Percentiles rank a stretch among this genome's conserved stretches.
Evolutionary conservation across 1,140 invertebrate species (phyloP).

Genomic region (Zophobas morio): DNA sequence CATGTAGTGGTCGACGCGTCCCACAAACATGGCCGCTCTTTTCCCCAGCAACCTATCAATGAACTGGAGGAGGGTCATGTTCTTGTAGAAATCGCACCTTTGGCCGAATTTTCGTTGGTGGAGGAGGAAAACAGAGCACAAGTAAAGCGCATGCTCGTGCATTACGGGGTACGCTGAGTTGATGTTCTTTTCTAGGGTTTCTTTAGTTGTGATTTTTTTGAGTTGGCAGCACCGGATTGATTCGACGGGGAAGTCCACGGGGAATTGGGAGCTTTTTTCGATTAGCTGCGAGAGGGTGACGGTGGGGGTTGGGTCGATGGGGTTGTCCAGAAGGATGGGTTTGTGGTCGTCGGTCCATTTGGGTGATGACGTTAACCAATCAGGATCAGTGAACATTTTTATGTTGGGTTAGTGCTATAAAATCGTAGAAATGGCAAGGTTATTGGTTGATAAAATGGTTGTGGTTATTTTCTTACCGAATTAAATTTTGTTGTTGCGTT

Average conservation of each 20-base stretch:
- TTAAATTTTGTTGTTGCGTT: too few relatives aligned
- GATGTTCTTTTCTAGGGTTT: slow-evolving; percentile 65
- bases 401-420: too few relatives aligned
- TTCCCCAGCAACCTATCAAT: slow-evolving; percentile 68
- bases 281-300: neutral
- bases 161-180: slow-evolving; percentile 69
- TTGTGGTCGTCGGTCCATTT: slow-evolving; percentile 4
- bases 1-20: slow-evolving; percentile 64
- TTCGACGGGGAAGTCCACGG: slow-evolving; percentile 63
- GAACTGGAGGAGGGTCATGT: slow-evolving; percentile 66
- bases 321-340: neutral
- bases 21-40: slow-evolving; percentile 65
- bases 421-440: too few relatives aligned
- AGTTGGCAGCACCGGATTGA: slow-evolving; percentile 62
- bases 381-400: too few relatives aligned
- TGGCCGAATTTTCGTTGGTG: slow-evolving; percentile 45
- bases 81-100: slow-evolving; percentile 61
- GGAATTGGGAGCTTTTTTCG: slow-evolving; percentile 16
- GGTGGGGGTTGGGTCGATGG: neutral
- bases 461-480: too few relatives aligned
- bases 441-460: too few relatives aligned
- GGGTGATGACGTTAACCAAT: slow-evolving; percentile 15
- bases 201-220: slow-evolving; percentile 59
- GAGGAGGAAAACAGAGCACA: slow-evolving; percentile 60
- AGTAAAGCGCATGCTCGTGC: slow-evolving; percentile 67